These are phyloP conservation scores for Orientallactaga bullata DNA, from an alignment of 2,113 vertebrate species.

Conservation along the genomic window DNA sequence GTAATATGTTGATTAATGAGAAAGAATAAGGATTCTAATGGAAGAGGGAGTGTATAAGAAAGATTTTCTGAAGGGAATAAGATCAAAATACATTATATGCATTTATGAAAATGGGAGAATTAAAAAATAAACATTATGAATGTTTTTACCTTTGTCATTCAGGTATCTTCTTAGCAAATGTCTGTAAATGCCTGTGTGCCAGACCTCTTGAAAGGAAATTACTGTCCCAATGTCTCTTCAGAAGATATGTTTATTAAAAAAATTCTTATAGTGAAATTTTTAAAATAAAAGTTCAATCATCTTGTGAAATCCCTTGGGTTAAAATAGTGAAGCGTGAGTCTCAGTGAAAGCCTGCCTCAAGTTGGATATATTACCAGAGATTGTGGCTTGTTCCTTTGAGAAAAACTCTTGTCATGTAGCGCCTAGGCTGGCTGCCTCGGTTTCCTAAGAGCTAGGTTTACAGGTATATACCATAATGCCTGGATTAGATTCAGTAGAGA, in stretches of 20 bases:
- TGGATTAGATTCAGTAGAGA: neutral
- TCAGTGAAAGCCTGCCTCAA: constrained; percentile 5
- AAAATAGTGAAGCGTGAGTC: constrained; percentile 10
- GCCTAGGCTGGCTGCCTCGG: too few species aligned
- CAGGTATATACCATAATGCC: too few species aligned
- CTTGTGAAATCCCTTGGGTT: constrained; percentile 12
- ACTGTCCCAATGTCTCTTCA: neutral
- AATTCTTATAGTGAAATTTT: neutral
- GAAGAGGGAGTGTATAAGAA: too few species aligned
- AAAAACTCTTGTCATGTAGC: too few species aligned
- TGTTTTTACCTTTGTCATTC: neutral
- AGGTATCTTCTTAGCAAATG: neutral
- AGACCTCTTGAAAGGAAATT: neutral
- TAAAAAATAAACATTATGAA: constrained; percentile 40
- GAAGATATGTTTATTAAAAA: neutral
- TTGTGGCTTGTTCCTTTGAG: constrained; percentile 1
- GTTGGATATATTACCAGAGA: neutral
- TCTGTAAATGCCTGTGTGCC: neutral
- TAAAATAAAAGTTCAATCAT: constrained; percentile 29
- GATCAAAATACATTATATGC: too few species aligned
- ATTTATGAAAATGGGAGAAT: neutral
- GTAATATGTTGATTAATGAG: too few species aligned
- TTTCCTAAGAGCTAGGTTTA: too few species aligned
- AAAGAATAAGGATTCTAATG: too few species aligned
- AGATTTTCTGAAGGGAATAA: too few species aligned